phyloP scores from a whole-genome alignment of 2,113 vertebrate species.

The Brachyhypopomus occidentalis region DNA sequence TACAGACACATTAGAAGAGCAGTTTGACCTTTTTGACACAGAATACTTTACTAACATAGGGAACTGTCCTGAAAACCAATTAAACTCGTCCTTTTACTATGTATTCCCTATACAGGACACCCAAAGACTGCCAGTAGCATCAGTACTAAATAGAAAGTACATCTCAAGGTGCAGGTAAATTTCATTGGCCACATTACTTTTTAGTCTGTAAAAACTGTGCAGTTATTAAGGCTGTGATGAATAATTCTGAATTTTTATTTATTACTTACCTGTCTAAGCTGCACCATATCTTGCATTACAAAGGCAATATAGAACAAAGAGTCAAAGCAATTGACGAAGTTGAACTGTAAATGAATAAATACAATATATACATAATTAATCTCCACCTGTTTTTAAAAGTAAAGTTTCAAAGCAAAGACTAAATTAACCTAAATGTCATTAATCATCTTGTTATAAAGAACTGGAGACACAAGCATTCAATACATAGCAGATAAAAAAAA shows the following conservation, averaged over 20 bases:
- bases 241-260: not conserved
- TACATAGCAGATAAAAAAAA: not conserved
- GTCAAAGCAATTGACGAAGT: conserved; percentile 97
- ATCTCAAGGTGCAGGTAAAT: not conserved
- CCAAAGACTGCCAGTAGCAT: not conserved
- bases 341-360: conserved; percentile 81
- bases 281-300: conserved; percentile 88
- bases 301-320: conserved; percentile 99
- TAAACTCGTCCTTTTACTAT: not conserved
- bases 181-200: not conserved
- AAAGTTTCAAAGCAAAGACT: not conserved
- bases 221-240: not conserved
- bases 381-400: not conserved
- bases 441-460: not conserved
- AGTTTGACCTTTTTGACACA: not conserved
- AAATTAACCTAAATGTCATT: not conserved
- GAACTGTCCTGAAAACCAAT: not conserved
- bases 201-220: not conserved
- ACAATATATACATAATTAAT: not conserved
- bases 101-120: not conserved
- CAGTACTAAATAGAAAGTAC: not conserved
- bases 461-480: not conserved
- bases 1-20: not conserved
- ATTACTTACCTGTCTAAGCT: conserved; percentile 88
- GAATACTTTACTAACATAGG: not conserved